Conservation (phyloP, 2,797 vertebrate genomes). For the Argyrosomus regius region DNA sequence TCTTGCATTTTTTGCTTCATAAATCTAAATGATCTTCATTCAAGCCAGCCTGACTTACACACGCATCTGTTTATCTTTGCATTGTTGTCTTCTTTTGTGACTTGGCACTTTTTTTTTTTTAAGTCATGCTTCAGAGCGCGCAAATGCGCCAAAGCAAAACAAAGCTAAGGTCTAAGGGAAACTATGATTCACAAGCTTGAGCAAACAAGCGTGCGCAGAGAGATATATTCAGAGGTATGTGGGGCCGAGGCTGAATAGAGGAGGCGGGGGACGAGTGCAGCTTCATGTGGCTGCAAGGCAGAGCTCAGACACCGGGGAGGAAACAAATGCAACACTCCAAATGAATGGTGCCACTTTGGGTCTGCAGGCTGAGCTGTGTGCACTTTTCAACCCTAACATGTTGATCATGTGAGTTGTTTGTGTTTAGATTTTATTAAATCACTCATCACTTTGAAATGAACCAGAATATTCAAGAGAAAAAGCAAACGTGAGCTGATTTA, state of each 20-base stretch:
- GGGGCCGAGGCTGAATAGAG: slow-evolving; percentile 39
- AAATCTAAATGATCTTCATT: neutral
- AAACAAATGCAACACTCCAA: slow-evolving; percentile 27
- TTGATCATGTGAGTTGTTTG: neutral
- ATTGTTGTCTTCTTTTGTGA: slow-evolving; percentile 18
- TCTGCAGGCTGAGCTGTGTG: neutral
- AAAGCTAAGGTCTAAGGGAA: slow-evolving; percentile 53
- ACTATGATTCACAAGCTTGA: slow-evolving; percentile 72
- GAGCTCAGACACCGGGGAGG: slow-evolving; percentile 35
- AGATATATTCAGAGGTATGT: slow-evolving; percentile 52
- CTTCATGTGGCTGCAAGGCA: slow-evolving; percentile 49
- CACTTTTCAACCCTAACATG: neutral
- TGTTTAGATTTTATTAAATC: neutral
- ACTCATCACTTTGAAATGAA: neutral
- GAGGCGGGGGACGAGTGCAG: slow-evolving; percentile 38
- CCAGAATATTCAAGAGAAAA: neutral
- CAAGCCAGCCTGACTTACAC: neutral
- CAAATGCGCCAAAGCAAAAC: slow-evolving; percentile 57
- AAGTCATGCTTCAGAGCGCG: slow-evolving; percentile 49
- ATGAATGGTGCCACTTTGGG: neutral
- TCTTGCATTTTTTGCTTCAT: neutral
- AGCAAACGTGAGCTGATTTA: slow-evolving; percentile 47
- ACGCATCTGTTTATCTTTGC: slow-evolving; percentile 37
- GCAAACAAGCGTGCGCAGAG: slow-evolving; percentile 65
- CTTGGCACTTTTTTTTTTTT: slow-evolving; percentile 22